phyloP scores from a whole-genome alignment of 2,113 vertebrate species.

The Dipodomys ordii region DNA sequence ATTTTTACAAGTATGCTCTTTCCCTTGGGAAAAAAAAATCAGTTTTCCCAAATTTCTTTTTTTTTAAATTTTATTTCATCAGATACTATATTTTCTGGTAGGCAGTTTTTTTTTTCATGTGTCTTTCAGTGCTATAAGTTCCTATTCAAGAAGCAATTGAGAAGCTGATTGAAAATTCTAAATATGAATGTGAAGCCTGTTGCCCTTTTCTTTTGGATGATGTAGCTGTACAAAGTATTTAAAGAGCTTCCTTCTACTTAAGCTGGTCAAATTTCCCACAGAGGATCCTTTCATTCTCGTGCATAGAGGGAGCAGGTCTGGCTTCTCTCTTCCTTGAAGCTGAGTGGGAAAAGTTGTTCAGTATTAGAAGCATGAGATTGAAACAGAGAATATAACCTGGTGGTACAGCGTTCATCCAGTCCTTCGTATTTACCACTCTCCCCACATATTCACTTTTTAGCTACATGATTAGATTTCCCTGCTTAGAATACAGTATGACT shows the following conservation, averaged over 20 bases:
- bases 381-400: neutral
- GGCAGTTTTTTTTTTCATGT: neutral
- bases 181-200: neutral
- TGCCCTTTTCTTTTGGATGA: neutral
- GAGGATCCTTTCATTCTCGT: neutral
- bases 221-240: neutral
- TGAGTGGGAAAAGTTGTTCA: neutral
- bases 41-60: neutral
- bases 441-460: neutral
- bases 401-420: neutral
- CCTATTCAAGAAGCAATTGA: neutral
- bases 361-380: too few relatives aligned
- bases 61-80: neutral
- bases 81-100: neutral
- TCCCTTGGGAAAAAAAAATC: neutral
- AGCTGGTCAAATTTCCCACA: neutral
- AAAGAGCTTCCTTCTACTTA: neutral
- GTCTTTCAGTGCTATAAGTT: neutral
- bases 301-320: neutral
- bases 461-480: neutral
- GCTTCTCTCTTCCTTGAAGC: neutral
- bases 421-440: neutral
- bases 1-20: neutral
- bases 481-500: neutral
- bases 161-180: conserved; percentile 31